Base-by-base conservation (phyloP, 1,140 invertebrate genomes). In the Oncopodura yosiiana region DNA sequence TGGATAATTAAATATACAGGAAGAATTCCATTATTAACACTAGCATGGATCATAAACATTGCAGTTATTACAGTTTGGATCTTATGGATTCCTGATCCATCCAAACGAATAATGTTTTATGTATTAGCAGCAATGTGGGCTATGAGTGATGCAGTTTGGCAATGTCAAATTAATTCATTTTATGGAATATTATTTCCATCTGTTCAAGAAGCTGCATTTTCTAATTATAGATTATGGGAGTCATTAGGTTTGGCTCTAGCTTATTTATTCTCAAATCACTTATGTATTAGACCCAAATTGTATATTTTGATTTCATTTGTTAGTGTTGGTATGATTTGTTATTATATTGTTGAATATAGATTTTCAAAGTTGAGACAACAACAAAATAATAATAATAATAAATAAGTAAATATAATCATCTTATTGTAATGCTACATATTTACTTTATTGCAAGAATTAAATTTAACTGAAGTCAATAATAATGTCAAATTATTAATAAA, bases 81-180 rank as follows among this genome's bases (percentile, higher is more conserved):
- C 4, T 77, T 89, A 56, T 97, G 93, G 93, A 81, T 78, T 51
- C 89, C 93, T 0, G 81, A 84, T 67, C 85, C 86, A 1, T 78
- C 82, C 12, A 82, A 81, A 30, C 80, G 83, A 0, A 74, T 81
- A 14, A 74, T 89, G 2, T 95, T 95, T 76, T 96, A 88, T 71
- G 79, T 88, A 14, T 83, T 95, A 42, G 87, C 89, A 2, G 90
- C 87, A 1, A 73, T 94, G 0, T 96, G 92, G 93, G 94, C 93
- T 16, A 82, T 94, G n/a, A 87, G 88, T 4, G 93, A 96, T 68
- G 90, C 92, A 2, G 87, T 96, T 0, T 96, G 93, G 93, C 93
- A 96, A 69, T 96, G 93, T 1, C 92, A 96, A 75, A 85, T 95
- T 44, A 30, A 50, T 37, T 87, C 87, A 67, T 77, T 94, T 21